Evolutionary conservation across 2,113 vertebrate genomes (phyloP), one percentile per base, ranked within the genome.

Genomic region (Zosterops hypoxanthus): DNA sequence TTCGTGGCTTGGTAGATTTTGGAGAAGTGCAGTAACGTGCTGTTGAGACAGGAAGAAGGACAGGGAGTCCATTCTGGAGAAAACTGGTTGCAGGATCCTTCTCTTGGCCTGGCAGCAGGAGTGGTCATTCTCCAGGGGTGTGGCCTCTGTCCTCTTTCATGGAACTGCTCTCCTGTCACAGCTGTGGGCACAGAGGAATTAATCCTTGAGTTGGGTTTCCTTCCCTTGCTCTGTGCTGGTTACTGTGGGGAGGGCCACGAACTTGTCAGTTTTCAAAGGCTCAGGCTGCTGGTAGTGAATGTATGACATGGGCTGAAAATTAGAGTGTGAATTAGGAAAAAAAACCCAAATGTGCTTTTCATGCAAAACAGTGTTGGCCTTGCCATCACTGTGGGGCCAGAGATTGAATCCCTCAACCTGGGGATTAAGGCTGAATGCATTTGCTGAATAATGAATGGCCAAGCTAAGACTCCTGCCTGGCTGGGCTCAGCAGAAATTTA

Each of bases 81-180:
- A 61, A 33, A 46, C 29, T 7, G 8, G 5, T 14, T 2, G 2
- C 18, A 36, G 76, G 36, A 16, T 55, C 50, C 41, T 47, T 39
- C 31, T 59, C 16, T 39, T 41, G 49, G 20, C 24, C 33, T 41
- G 44, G 63, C 26, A 80, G 80, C 47, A 66, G 64, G 22, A 41
- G 24, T 5, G 33, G 4, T 26, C 1, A 1, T 31, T 44, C 49
- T 63, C 12, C 0, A 0, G 3, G 28, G 5, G 42, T 11, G 11
- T 60, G 36, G 34, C 50, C 31, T 52, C 36, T 3, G 2, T 46
- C 41, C 25, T 57, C 68, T 11, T 28, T 1, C 0, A 5, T 41
- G 25, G 46, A 53, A 8, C 21, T 41, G 41, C 26, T 60, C 41
- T 53, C 1, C 2, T 42, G 52, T 70, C 47, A 25, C 41, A 57